Evolutionary conservation across 2,888 invertebrate species (phyloP), one percentile per base, ranked within the genome.

Genomic region (Drosophila parthenogenetica): DNA sequence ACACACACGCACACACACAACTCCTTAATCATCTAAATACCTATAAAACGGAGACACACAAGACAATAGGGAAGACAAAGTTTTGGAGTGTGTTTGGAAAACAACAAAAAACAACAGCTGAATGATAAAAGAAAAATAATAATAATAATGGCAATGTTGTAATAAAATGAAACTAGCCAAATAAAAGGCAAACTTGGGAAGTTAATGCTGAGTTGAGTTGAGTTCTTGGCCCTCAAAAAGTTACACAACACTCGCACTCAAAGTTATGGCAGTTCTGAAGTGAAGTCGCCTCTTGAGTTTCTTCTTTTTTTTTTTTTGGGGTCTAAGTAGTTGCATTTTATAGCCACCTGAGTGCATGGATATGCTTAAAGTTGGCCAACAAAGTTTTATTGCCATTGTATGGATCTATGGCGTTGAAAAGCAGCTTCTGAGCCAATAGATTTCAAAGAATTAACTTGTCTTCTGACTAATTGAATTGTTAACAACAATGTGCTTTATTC

Each of bases 21-120:
- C 64, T 66, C 59, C 79, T 79, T 81, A 79, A 77, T 81, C 87
- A 79, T 77, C 64, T 64, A 67, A 71, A 82, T 68, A 66, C 51
- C 68, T 8, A 67, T 70, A 57, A 66, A 19, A n/a, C 11, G n/a
- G 50, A 46, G 22, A 5, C 60, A 22, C 49, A 29, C 61, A 46
- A 63, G 22, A 64, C 39, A 73, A 69, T 40, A 17, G n/a, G 8
- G 16, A 32, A 8, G 40, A 19, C 17, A 55, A 75, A 71, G 63
- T 66, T 74, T 66, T 46, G 14, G 37, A 53, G 57, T 61, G 49
- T 45, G 48, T 46, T 16, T 11, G 59, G 39, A 8, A 19, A 40
- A 19, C 54, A 43, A 54, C 35, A 45, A 48, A 22, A 45, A 45
- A 48, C 17, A n/a, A 14, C 40, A 46, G 14, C 29, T 29, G 16